phyloP scores from a whole-genome alignment of 2,113 vertebrate species.

The Lutjanus erythropterus region DNA sequence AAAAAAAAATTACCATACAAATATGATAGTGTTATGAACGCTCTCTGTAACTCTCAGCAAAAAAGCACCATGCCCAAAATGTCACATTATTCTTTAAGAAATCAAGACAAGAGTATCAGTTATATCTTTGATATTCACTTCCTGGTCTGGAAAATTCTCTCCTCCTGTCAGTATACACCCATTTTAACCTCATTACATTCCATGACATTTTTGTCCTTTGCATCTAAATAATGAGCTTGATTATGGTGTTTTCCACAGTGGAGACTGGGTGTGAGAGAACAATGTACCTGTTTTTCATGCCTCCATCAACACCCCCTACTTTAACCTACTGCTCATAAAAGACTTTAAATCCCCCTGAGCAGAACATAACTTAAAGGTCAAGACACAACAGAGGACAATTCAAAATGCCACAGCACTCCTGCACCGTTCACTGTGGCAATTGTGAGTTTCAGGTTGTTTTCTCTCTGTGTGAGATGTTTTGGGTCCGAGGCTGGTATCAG shows the following conservation, averaged over 20 bases:
- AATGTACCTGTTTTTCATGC: not conserved
- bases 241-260: not conserved
- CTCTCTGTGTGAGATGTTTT: not conserved
- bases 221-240: not conserved
- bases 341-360: constrained; percentile 20
- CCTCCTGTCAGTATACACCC: not conserved
- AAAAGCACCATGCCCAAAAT: not conserved
- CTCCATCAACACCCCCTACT: constrained; percentile 8
- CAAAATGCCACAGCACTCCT: constrained; percentile 42
- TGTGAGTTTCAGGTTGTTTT: not conserved
- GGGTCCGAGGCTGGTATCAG: not conserved
- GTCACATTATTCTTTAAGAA: not conserved
- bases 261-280: not conserved
- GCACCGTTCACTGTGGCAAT: not conserved
- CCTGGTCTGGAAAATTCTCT: not conserved
- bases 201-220: not conserved
- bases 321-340: constrained; percentile 24
- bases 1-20: no score
- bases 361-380: constrained; percentile 46
- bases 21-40: not conserved
- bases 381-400: not conserved
- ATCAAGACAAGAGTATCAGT: not conserved
- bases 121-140: no score
- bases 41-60: not conserved
- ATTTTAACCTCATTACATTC: not conserved